A percentile compares a stretch with the other conserved stretches of the same genome.
These are phyloP conservation scores for Chaetops frenatus DNA, from an alignment of 2,113 vertebrate genomes.

Conservation along the genomic window DNA sequence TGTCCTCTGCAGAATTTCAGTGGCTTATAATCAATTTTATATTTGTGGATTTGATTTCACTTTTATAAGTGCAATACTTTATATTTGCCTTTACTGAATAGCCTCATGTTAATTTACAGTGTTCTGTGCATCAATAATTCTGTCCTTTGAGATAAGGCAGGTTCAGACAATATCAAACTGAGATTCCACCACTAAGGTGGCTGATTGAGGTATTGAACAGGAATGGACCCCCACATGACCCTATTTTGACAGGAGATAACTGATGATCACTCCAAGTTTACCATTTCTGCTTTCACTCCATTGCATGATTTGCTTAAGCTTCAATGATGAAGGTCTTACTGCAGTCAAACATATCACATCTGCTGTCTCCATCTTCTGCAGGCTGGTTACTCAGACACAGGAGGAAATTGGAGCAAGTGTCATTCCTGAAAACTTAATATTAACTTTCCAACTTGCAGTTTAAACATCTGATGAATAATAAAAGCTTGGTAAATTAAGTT, in stretches of 20 bases:
- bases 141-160: neutral
- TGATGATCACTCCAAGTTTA: neutral
- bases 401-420: neutral
- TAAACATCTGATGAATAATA: neutral
- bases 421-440: neutral
- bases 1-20: neutral
- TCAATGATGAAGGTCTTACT: neutral
- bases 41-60: neutral
- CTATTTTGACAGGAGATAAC: neutral
- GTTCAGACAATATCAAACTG: neutral
- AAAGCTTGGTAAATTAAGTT: neutral
- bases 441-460: neutral
- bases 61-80: neutral
- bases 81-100: neutral
- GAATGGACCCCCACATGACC: neutral
- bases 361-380: neutral
- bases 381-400: neutral
- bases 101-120: neutral
- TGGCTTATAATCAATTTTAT: neutral
- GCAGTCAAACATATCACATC: neutral
- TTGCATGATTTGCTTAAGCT: neutral
- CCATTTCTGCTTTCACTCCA: neutral
- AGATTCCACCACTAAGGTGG: neutral
- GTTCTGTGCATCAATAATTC: neutral
- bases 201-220: neutral